phyloP scores from a whole-genome alignment of 2,888 invertebrate genomes.

The Cryptocephalus moraei region DNA sequence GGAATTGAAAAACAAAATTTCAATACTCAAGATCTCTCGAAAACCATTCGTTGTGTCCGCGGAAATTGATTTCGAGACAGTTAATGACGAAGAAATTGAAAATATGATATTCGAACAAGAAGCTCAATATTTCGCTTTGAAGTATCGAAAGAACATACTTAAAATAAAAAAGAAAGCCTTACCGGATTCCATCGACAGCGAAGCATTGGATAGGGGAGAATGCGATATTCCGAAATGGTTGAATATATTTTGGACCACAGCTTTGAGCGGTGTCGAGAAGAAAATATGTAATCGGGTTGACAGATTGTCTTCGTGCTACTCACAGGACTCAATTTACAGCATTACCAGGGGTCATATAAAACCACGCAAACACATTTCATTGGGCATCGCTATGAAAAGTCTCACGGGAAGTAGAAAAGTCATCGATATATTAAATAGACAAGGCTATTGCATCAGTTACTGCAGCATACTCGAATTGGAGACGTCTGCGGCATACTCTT shows the following conservation, averaged over 20 bases:
- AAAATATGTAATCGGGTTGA: not conserved
- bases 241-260: not conserved
- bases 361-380: not conserved
- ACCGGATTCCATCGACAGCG: not conserved
- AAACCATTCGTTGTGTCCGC: not conserved
- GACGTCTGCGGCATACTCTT: constrained; percentile 16
- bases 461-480: constrained; percentile 12
- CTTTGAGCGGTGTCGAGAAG: not conserved
- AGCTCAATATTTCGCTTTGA: not conserved
- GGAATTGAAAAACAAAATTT: not conserved
- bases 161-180: not conserved
- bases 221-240: not conserved
- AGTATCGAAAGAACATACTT: not conserved
- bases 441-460: constrained; percentile 13
- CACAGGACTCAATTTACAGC: not conserved
- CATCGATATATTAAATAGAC: constrained; percentile 13
- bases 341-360: not conserved
- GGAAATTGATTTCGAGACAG: not conserved
- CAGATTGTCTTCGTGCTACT: not conserved
- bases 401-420: constrained; percentile 15
- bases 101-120: not conserved
- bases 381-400: not conserved
- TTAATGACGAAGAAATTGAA: not conserved
- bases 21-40: not conserved
- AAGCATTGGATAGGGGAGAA: not conserved